Evolutionary conservation across 2,888 invertebrate genomes (phyloP), one percentile per base, ranked within the genome.

Genomic region (Zygaena filipendulae): DNA sequence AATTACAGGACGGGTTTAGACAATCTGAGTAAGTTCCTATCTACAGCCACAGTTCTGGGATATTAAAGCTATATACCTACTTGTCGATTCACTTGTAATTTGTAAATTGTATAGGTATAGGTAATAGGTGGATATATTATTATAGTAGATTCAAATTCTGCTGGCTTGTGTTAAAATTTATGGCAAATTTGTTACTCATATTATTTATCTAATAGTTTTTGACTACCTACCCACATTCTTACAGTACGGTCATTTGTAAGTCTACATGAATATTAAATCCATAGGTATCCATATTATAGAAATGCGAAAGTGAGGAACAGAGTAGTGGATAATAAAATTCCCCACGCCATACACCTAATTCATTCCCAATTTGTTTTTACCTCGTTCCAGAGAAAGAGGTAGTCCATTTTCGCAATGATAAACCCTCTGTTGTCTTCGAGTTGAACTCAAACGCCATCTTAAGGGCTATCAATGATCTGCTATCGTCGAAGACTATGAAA

Each of bases 331-430:
- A 18, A 8, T 6, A 6, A 6, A 6, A 8, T 18, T 18, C 8
- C 5, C 8, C 5, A 18, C 18, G 5, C 18, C 18, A 6, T 18
- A 18, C 18, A 18, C 4, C 8, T 4, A 18, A 18, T 4, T 1
- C 11, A 4, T 2, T 11, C 8, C 4, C 13, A 6, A 20, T 13
- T 22, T 27, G n/a, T 30, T 12, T 18, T 12, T 39, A n/a, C n/a
- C n/a, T n/a, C n/a, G n/a, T 38, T 47, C 11, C 45, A 55, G 54
- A 42, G 11, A 47, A 50, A 5, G 39, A 47, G 31, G 23, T 40
- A 3, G 30, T 49, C 1, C 28, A 42, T 7, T 45, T 45, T 7
- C 36, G 40, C 5, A 45, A 39, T 5, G 42, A 36, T 0, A 43
- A 51, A 8, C 45, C 49, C 0, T 46, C 53, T 0, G 25, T 48